phyloP scores from a whole-genome alignment of 2,888 invertebrate species.

The Leptura quadrifasciata region DNA sequence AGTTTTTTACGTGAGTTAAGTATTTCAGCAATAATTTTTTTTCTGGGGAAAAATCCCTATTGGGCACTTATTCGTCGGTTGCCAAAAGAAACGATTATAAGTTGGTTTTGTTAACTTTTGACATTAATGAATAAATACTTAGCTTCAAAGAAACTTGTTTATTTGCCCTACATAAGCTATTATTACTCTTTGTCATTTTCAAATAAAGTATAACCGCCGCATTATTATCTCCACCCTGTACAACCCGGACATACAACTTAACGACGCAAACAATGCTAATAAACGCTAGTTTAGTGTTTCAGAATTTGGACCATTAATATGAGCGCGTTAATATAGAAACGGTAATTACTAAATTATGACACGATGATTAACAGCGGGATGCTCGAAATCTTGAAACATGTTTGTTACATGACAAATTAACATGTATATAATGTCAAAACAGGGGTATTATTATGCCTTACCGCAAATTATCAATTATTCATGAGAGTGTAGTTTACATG shows the following conservation, averaged over 20 bases:
- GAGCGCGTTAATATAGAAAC: slow-evolving; percentile 10
- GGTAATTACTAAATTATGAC: slow-evolving; percentile 30
- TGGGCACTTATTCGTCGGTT: too few relatives aligned
- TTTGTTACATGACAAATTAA: slow-evolving; percentile 40
- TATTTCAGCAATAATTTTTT: too few relatives aligned
- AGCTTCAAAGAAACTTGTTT: too few relatives aligned
- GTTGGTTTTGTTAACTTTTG: too few relatives aligned
- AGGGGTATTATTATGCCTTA: slow-evolving; percentile 21
- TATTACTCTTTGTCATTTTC: too few relatives aligned
- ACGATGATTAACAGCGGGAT: slow-evolving; percentile 22
- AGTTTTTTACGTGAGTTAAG: too few relatives aligned
- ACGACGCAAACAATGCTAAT: not conserved
- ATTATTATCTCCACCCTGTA: not conserved
- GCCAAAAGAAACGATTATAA: too few relatives aligned
- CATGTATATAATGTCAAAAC: slow-evolving; percentile 31
- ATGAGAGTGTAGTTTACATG: not conserved
- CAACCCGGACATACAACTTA: not conserved
- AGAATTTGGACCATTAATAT: slow-evolving; percentile 13
- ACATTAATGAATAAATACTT: too few relatives aligned
- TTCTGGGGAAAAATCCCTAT: too few relatives aligned
- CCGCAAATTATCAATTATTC: slow-evolving; percentile 20
- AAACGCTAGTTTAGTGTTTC: slow-evolving; percentile 4
- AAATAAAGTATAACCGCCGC: too few relatives aligned
- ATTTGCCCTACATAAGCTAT: too few relatives aligned
- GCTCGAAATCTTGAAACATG: slow-evolving; percentile 35